These are phyloP conservation scores for Polymixis flavicincta DNA, from an alignment of 2,888 invertebrate genomes.

Conservation along the genomic window DNA sequence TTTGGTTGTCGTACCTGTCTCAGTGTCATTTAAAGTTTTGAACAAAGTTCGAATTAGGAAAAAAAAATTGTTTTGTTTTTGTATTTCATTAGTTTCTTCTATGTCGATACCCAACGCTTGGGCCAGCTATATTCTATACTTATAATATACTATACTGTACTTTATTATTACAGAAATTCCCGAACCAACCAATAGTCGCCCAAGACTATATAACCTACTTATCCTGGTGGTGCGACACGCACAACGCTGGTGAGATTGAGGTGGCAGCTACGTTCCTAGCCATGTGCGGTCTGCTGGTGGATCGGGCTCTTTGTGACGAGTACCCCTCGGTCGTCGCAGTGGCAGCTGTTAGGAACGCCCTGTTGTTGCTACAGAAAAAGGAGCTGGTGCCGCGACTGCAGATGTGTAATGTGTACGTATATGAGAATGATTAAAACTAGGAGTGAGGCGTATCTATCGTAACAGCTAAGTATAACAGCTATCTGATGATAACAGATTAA, in stretches of 20 bases:
- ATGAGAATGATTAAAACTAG: too few species aligned
- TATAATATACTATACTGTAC: background rate
- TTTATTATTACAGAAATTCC: conserved; percentile 76
- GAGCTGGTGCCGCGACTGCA: conserved; percentile 69
- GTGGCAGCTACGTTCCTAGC: conserved; percentile 81
- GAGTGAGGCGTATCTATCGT: too few species aligned
- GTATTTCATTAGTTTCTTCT: too few species aligned
- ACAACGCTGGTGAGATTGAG: conserved; percentile 76
- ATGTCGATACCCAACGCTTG: too few species aligned
- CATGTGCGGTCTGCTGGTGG: conserved; percentile 78
- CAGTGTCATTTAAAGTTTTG: too few species aligned
- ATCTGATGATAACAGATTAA: too few species aligned
- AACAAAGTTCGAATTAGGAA: too few species aligned
- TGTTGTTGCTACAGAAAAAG: conserved; percentile 74
- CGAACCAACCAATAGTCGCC: conserved; percentile 78
- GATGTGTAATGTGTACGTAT: conserved; percentile 76
- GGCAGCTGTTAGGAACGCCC: conserved; percentile 78
- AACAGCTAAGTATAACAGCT: too few species aligned
- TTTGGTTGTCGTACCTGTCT: too few species aligned
- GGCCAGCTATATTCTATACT: background rate
- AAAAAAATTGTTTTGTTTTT: too few species aligned
- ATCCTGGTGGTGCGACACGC: conserved; percentile 78
- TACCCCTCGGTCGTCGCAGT: conserved; percentile 81
- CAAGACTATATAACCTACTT: conserved; percentile 83
- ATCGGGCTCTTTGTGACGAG: conserved; percentile 73